Evolutionary conservation across 2,888 invertebrate genomes (phyloP).

Genomic region (Pammene aurita): DNA sequence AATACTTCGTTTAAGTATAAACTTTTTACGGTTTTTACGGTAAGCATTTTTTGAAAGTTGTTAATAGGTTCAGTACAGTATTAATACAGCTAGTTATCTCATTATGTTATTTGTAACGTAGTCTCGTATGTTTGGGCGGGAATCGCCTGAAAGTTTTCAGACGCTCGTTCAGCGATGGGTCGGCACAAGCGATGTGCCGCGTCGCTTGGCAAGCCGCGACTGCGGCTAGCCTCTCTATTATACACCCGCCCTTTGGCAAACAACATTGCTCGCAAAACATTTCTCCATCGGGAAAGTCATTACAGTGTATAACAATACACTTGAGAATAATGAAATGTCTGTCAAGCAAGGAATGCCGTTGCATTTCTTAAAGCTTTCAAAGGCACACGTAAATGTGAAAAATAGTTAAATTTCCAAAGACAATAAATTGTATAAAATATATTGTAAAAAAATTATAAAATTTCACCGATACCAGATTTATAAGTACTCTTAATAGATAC

Average conservation of each 20-base stretch:
- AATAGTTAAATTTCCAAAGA: too few relatives aligned
- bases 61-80: background rate
- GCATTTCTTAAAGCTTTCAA: too few relatives aligned
- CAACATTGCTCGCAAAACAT: conserved; percentile 29
- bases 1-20: too few relatives aligned
- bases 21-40: background rate
- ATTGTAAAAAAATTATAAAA: too few relatives aligned
- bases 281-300: conserved; percentile 8
- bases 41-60: background rate
- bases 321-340: background rate
- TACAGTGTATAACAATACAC: conserved; percentile 11
- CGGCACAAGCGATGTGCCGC: conserved; percentile 60
- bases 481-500: too few relatives aligned
- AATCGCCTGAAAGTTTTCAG: conserved; percentile 66
- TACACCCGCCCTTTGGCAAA: conserved; percentile 53
- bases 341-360: background rate
- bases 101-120: background rate
- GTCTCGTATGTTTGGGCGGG: conserved; percentile 8
- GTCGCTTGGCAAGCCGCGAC: conserved; percentile 65
- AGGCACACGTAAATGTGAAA: too few relatives aligned
- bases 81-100: background rate
- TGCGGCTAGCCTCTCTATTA: conserved; percentile 51
- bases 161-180: conserved; percentile 42
- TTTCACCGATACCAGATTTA: too few relatives aligned
- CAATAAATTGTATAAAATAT: too few relatives aligned